Evolutionary conservation across 2,888 invertebrate species (phyloP).

Genomic region (Vesta saturnalis): DNA sequence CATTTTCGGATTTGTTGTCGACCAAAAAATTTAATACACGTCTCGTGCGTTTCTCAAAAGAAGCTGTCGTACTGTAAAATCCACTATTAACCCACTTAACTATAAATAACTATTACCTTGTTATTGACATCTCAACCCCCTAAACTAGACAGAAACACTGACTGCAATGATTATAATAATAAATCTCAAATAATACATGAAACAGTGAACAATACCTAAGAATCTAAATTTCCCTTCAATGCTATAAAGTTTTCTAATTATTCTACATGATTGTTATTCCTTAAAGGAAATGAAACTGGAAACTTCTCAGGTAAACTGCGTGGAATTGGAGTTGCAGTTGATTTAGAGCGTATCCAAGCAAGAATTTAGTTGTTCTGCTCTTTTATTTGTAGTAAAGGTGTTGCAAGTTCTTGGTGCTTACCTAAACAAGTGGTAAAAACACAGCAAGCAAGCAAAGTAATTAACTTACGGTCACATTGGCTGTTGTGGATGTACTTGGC

Average conservation of each 20-base stretch:
- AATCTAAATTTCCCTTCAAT: slow-evolving; percentile 2
- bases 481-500: too few relatives aligned
- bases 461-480: too few relatives aligned
- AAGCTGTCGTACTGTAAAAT: too few relatives aligned
- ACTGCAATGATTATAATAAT: background rate
- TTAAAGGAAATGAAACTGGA: slow-evolving; percentile 3
- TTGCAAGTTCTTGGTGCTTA: background rate
- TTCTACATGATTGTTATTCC: background rate
- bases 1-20: too few relatives aligned
- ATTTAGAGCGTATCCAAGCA: too few relatives aligned
- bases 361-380: background rate
- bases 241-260: background rate
- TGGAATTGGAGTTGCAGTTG: background rate
- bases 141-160: background rate
- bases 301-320: slow-evolving; percentile 2
- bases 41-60: too few relatives aligned
- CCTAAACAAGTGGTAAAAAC: background rate
- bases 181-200: too few relatives aligned
- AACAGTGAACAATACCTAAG: background rate
- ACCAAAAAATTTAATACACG: too few relatives aligned
- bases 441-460: background rate
- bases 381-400: background rate
- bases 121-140: too few relatives aligned
- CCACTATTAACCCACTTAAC: too few relatives aligned
- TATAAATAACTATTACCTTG: background rate